Evolutionary conservation across 2,113 vertebrate genomes (phyloP).

Genomic region (Anhinga rufa): DNA sequence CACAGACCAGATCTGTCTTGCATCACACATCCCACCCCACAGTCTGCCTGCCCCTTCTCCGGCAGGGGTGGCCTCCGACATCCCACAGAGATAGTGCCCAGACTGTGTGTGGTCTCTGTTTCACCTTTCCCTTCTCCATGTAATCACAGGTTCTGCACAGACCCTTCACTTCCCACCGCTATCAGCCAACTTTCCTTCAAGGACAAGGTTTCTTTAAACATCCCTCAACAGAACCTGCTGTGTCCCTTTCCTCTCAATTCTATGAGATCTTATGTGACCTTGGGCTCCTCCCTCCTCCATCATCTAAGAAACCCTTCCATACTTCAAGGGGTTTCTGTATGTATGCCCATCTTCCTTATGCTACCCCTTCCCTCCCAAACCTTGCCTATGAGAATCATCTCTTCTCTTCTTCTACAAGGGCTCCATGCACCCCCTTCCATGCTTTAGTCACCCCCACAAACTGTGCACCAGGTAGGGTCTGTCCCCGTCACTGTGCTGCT

Average conservation of each 20-base stretch:
- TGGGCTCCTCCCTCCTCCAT: not conserved
- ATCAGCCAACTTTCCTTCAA: not conserved
- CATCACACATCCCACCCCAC: not conserved
- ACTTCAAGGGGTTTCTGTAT: not conserved
- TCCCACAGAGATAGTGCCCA: not conserved
- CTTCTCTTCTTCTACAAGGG: not conserved
- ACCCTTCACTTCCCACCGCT: not conserved
- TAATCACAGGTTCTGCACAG: not conserved
- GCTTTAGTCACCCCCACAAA: rapidly evolving
- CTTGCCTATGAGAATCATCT: not conserved
- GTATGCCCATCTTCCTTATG: not conserved
- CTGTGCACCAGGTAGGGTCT: not conserved
- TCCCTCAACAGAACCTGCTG: not conserved
- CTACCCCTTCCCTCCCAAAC: not conserved
- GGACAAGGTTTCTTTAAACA: not conserved
- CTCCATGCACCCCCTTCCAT: not conserved
- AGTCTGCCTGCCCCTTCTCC: not conserved
- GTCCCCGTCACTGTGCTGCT: not conserved
- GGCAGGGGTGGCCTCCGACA: not conserved
- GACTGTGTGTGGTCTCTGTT: not conserved
- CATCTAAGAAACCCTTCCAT: too few relatives aligned
- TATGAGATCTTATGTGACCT: not conserved
- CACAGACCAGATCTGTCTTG: not conserved
- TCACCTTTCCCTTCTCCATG: not conserved
- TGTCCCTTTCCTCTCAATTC: not conserved